Percentiles rank a stretch among this genome's conserved stretches.
phyloP scores from a whole-genome alignment of 2,888 invertebrate species.

The Holacanthella duospinosa region DNA sequence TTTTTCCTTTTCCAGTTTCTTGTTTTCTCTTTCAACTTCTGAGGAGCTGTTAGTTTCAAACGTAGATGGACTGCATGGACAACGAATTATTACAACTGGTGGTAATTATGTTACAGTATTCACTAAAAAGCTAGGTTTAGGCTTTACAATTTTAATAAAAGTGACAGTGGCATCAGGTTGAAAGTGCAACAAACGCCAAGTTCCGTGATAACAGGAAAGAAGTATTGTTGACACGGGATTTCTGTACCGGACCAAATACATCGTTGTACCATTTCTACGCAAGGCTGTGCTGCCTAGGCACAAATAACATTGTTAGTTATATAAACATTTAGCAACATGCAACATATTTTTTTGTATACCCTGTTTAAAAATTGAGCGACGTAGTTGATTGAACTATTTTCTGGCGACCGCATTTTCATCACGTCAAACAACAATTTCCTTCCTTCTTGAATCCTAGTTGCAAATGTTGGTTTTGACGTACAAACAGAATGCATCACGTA shows the following conservation, averaged over 20 bases:
- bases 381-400: not conserved
- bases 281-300: constrained; percentile 61
- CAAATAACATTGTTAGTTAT: not conserved
- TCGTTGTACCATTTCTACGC: constrained; percentile 58
- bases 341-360: not conserved
- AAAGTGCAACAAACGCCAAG: constrained; percentile 78
- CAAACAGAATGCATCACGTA: not conserved
- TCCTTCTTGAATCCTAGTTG: not conserved
- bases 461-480: not conserved
- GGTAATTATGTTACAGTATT: too few species aligned
- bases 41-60: not conserved
- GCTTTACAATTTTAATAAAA: constrained; percentile 3
- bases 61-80: not conserved
- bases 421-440: not conserved
- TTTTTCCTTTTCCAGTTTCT: not conserved
- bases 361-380: not conserved
- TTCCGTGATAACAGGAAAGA: constrained; percentile 67
- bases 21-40: not conserved
- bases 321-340: too few species aligned
- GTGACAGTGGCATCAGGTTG: constrained; percentile 58
- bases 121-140: too few species aligned
- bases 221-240: constrained; percentile 56
- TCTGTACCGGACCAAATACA: constrained; percentile 57
- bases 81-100: not conserved
- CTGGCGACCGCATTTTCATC: not conserved